Percentiles rank a stretch among this genome's conserved stretches.
phyloP scores from a whole-genome alignment of 2,888 invertebrate genomes.

The Ophioninae sp. region DNA sequence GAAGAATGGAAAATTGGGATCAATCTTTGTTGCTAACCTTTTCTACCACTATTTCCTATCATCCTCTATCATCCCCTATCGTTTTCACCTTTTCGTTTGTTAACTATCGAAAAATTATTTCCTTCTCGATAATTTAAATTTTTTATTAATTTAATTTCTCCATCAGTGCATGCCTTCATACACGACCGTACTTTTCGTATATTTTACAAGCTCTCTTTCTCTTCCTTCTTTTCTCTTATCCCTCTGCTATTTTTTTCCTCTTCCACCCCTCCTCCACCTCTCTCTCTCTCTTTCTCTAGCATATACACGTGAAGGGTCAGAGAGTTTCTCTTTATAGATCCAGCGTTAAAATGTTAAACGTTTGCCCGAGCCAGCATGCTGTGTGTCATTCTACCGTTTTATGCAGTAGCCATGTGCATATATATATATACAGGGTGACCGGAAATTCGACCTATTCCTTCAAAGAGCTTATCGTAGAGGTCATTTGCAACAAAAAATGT shows the following conservation, averaged over 20 bases:
- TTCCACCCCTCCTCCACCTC: not conserved
- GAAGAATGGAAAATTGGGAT: too few relatives aligned
- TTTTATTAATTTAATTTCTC: too few relatives aligned
- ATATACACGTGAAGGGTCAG: slow-evolving; percentile 48
- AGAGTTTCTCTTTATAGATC: slow-evolving; percentile 47
- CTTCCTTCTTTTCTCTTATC: slow-evolving; percentile 15
- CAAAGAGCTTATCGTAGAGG: too few relatives aligned
- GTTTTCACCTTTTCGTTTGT: too few relatives aligned
- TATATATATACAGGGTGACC: slow-evolving; percentile 18
- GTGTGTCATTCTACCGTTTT: slow-evolving; percentile 45
- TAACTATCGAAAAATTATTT: too few relatives aligned
- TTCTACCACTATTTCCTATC: too few relatives aligned
- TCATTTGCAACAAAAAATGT: too few relatives aligned
- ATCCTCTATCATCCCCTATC: too few relatives aligned
- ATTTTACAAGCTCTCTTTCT: slow-evolving; percentile 35
- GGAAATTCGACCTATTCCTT: too few relatives aligned
- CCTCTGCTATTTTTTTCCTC: too few relatives aligned
- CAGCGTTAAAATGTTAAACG: slow-evolving; percentile 59
- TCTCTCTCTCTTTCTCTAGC: slow-evolving; percentile 14
- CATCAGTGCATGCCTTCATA: slow-evolving; percentile 12
- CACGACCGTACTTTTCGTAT: slow-evolving; percentile 13
- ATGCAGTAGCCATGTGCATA: slow-evolving; percentile 16
- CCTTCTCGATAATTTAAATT: too few relatives aligned
- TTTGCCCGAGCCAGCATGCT: slow-evolving; percentile 47
- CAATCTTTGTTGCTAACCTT: too few relatives aligned